Conservation (phyloP, 2,888 invertebrate genomes). For the Branchipolynoe longqiensis region DNA sequence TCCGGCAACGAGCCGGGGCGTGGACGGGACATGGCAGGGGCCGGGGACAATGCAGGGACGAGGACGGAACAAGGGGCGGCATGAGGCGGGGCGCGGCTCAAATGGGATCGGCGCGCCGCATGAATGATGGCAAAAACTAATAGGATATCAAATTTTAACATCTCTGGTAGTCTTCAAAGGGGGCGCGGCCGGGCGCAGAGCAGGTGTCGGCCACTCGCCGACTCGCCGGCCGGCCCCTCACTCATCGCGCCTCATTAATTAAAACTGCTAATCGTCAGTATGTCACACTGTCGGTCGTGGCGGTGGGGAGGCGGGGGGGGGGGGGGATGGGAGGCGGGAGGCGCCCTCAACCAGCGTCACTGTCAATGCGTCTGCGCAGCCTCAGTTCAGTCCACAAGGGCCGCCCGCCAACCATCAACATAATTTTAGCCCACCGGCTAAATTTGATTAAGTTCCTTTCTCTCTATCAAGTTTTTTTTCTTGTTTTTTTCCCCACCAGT, state of each 20-base stretch:
- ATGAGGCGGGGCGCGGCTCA: conserved; percentile 16
- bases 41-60: too few relatives aligned
- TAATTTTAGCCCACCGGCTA: conserved; percentile 43
- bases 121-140: conserved; percentile 58
- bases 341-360: neutral
- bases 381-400: neutral
- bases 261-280: conserved; percentile 56
- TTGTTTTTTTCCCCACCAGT: neutral
- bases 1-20: too few relatives aligned
- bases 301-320: too few relatives aligned
- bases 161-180: conserved; percentile 55
- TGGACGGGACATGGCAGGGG: too few relatives aligned
- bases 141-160: conserved; percentile 58
- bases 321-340: too few relatives aligned
- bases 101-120: conserved; percentile 32
- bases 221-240: conserved; percentile 2
- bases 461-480: conserved; percentile 16
- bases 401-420: conserved; percentile 47
- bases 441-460: conserved; percentile 53
- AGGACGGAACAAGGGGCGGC: too few relatives aligned
- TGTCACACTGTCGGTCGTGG: conserved; percentile 37
- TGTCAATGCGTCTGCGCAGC: conserved; percentile 4
- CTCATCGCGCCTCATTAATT: conserved; percentile 52
- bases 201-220: conserved; percentile 39
- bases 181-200: neutral